Conservation (phyloP, 2,113 vertebrate genomes). For the Corydoras sp. region DNA sequence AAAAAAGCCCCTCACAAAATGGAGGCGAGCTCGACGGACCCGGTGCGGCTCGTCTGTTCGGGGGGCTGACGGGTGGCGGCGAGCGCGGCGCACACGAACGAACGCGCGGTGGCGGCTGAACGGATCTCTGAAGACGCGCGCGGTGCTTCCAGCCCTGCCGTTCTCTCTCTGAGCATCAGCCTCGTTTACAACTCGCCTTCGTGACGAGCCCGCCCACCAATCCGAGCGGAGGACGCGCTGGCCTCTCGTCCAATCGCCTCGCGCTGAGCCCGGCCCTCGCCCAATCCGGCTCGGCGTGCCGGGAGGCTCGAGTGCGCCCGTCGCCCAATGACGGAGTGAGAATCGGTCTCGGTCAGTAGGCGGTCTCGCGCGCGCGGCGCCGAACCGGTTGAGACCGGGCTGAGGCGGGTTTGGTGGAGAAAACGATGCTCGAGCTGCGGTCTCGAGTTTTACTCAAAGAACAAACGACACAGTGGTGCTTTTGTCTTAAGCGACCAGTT, state of each 20-base stretch:
- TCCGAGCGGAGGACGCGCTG: background rate
- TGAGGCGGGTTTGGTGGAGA: too few species aligned
- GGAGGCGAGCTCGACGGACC: too few species aligned
- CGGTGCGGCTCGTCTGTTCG: background rate
- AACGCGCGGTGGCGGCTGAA: constrained; percentile 41
- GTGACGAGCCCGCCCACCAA: constrained; percentile 33
- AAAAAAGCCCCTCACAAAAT: too few species aligned
- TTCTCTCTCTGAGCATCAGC: constrained; percentile 50
- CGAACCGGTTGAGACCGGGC: constrained; percentile 15
- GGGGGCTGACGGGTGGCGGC: constrained; percentile 24
- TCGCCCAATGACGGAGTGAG: constrained; percentile 49
- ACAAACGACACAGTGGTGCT: too few species aligned
- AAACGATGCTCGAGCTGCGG: too few species aligned
- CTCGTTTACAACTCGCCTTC: constrained; percentile 65
- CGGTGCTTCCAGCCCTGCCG: constrained; percentile 38
- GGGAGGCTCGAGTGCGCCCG: constrained; percentile 40
- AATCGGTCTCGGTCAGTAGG: constrained; percentile 35
- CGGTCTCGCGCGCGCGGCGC: constrained; percentile 55
- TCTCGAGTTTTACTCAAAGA: too few species aligned
- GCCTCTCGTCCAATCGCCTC: constrained; percentile 3
- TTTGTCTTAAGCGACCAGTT: too few species aligned
- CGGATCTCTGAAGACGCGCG: constrained; percentile 56
- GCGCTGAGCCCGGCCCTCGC: too few species aligned
- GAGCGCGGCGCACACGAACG: constrained; percentile 41
- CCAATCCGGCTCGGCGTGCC: too few species aligned